Evolutionary conservation across 1,140 invertebrate species (phyloP).

Genomic region (honey bee (Apis mellifera)): DNA sequence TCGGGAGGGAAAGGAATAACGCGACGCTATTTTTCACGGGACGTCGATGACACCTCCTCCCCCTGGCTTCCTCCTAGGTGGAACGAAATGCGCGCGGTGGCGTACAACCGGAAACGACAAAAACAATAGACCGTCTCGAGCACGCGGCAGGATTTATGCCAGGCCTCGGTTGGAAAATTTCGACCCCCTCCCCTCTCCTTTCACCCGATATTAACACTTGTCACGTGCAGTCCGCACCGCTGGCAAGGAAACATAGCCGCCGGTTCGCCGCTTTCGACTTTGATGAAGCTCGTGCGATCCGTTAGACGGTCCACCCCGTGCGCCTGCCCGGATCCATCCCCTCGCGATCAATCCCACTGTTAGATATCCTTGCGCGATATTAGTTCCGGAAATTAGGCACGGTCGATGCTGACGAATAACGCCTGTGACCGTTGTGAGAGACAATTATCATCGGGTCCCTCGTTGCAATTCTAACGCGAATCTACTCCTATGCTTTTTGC

Average conservation of each 20-base stretch:
- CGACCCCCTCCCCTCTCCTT: not conserved
- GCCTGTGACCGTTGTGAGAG: too few relatives aligned
- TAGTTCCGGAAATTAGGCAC: not conserved
- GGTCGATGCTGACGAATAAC: not conserved
- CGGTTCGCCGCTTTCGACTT: constrained; percentile 21
- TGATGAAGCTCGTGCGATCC: constrained; percentile 38
- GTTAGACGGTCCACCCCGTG: not conserved
- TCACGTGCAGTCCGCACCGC: constrained; percentile 36
- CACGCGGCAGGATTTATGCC: constrained; percentile 49
- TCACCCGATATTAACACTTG: constrained; percentile 48
- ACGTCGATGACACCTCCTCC: not conserved
- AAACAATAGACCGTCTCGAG: constrained; percentile 49
- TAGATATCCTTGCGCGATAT: not conserved
- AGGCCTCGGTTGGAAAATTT: constrained; percentile 30
- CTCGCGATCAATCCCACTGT: not conserved
- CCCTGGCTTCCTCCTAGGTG: not conserved
- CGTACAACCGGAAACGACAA: constrained; percentile 32
- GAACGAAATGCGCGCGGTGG: not conserved
- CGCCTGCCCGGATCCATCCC: not conserved
- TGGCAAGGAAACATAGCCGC: constrained; percentile 31
- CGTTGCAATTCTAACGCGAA: too few relatives aligned
- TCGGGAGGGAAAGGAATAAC: too few relatives aligned
- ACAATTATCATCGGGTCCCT: too few relatives aligned
- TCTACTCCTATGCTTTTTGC: too few relatives aligned
- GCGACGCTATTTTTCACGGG: not conserved